Base-by-base conservation (phyloP, 2,888 invertebrate genomes). In the Caenorhabditis parvicauda region DNA sequence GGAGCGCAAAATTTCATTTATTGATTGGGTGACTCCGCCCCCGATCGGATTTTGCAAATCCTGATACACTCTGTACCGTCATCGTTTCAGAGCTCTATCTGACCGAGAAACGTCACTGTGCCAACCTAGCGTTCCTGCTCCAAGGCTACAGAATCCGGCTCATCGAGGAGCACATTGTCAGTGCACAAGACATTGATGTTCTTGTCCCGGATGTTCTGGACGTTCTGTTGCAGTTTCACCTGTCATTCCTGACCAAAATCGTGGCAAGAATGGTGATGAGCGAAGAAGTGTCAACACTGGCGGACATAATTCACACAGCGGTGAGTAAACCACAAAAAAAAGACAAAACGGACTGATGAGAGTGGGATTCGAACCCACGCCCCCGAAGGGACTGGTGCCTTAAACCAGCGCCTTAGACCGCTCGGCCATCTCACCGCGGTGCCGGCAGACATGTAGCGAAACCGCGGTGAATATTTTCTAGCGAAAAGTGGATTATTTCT, bases 351-450 rank as follows among this genome's bases (percentile, higher is more conserved):
- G n/a, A 59, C 64, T 69, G 70, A 70, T 58, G 69, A 70, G 70
- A 70, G 88, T 88, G 88, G 88, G 88, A 88, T 88, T 89, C 88
- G 88, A 88, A 89, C 88, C 88, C 88, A 88, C 88, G 88, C 88
- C 88, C 75, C 79, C 88, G 88, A 88, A 85, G 88, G 88, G 89
- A 89, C 89, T 89, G 89, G 89, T 89, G 89, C 89, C 89, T 89
- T 88, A 89, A 89, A 89, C 89, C 88, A 88, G 88, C 88, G 88
- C 88, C 88, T 88, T 88, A 88, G 88, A 88, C 88, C 89, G 88
- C 89, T 89, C 88, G 88, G 88, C 89, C 89, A 89, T 70, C 70
- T 70, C 59, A 7, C 35, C 35, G n/a, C n/a, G n/a, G n/a, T n/a
- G n/a, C n/a, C n/a, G 9, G 9, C 35, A 32, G 9, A 32, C 35